These are phyloP conservation scores for Leptestheria dahalacensis DNA, from an alignment of 1,140 invertebrate species.

Conservation along the genomic window DNA sequence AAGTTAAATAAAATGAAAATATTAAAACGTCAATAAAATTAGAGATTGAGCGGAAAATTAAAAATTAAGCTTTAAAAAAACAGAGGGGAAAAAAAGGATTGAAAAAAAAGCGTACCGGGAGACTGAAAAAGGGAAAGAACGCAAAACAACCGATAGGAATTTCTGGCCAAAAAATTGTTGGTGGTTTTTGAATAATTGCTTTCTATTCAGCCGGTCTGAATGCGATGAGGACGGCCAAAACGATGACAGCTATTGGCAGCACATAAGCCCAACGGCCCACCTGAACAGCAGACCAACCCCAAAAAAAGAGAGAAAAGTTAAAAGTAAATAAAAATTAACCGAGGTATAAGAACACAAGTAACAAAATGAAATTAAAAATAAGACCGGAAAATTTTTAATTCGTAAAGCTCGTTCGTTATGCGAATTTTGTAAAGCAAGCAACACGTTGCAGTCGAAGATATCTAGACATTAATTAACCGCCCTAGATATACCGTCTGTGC, in stretches of 20 bases:
- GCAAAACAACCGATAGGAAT: background rate
- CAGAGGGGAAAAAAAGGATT: too few relatives aligned
- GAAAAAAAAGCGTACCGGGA: too few relatives aligned
- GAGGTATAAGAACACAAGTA: background rate
- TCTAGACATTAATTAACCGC: background rate
- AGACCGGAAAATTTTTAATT: too few relatives aligned
- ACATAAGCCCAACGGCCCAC: constrained; percentile 10
- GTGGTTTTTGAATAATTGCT: background rate
- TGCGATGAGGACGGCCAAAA: constrained; percentile 15
- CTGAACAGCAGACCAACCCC: constrained; percentile 9
- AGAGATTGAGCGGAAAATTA: too few relatives aligned
- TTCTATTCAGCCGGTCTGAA: constrained; percentile 14
- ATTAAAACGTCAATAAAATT: too few relatives aligned
- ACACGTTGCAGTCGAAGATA: too few relatives aligned
- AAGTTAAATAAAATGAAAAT: too few relatives aligned
- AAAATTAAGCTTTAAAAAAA: too few relatives aligned
- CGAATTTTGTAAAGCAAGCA: background rate
- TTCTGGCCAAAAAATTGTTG: background rate
- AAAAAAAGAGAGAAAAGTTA: constrained; percentile 7
- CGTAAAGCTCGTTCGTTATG: too few relatives aligned
- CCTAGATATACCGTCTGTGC: constrained; percentile 14
- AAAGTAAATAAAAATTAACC: background rate
- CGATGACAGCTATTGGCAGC: constrained; percentile 13
- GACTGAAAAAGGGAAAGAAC: background rate
- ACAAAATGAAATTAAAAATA: background rate